Conservation (phyloP, 2,888 invertebrate genomes). For the Standfussiana lucernea region DNA sequence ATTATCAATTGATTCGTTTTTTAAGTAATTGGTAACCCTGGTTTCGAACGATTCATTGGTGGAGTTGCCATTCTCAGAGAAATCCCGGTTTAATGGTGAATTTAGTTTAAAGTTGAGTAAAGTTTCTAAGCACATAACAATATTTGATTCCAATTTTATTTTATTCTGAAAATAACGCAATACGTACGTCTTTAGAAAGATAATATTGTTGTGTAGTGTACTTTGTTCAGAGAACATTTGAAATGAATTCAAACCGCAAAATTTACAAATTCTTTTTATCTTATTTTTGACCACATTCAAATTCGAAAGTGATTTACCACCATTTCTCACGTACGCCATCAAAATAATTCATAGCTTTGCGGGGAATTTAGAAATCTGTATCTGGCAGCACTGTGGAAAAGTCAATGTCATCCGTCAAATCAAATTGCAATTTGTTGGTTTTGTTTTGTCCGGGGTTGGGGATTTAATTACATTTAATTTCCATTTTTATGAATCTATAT, state of each 20-base stretch:
- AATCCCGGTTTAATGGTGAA: not conserved
- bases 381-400: not conserved
- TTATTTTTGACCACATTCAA: not conserved
- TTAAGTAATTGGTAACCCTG: not conserved
- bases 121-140: not conserved
- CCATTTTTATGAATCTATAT: not conserved
- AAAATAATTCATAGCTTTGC: not conserved
- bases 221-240: not conserved
- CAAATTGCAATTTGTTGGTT: constrained; percentile 4
- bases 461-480: constrained; percentile 22
- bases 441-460: constrained; percentile 25
- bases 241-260: not conserved
- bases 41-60: not conserved
- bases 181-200: not conserved
- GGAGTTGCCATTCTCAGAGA: not conserved
- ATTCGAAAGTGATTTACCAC: not conserved
- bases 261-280: not conserved
- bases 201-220: not conserved
- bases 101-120: not conserved
- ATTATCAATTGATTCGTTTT: not conserved
- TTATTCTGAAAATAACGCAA: not conserved
- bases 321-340: not conserved
- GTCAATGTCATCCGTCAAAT: constrained; percentile 22
- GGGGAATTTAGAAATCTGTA: not conserved
- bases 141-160: not conserved